Conservation (phyloP, 2,797 vertebrate genomes). For the Dromococcyx pavoninus region DNA sequence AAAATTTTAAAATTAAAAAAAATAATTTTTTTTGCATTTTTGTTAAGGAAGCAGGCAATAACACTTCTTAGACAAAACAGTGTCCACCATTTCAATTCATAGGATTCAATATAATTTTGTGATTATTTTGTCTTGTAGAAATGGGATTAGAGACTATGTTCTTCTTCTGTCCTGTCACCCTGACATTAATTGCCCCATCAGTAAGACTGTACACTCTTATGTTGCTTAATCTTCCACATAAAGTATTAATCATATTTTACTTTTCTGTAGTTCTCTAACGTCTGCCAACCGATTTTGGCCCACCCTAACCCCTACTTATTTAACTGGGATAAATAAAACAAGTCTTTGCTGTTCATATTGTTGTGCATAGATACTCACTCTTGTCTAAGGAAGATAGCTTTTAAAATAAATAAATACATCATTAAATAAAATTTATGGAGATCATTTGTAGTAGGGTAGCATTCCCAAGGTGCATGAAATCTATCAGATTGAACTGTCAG, state of each 20-base stretch:
- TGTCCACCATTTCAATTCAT: not conserved
- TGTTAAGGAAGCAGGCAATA: not conserved
- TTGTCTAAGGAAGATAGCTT: not conserved
- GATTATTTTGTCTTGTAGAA: not conserved
- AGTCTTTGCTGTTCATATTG: not conserved
- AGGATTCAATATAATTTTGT: not conserved
- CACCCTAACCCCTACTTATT: fast-evolving
- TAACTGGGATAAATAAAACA: not conserved
- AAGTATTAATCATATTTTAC: not conserved
- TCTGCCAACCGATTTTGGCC: not conserved
- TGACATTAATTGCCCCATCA: not conserved
- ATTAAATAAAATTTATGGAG: not conserved
- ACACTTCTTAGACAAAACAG: not conserved
- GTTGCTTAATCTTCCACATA: not conserved
- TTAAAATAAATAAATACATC: no score
- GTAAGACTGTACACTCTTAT: not conserved
- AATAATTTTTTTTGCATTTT: not conserved
- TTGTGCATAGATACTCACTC: not conserved
- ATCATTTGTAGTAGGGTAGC: not conserved
- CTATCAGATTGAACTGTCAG: not conserved
- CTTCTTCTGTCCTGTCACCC: not conserved
- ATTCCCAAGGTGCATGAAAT: not conserved
- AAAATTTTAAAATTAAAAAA: no score
- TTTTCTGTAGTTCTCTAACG: not conserved
- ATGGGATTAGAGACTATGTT: not conserved